Evolutionary conservation across 1,140 invertebrate genomes (phyloP).

Genomic region (Pomacea maculata): DNA sequence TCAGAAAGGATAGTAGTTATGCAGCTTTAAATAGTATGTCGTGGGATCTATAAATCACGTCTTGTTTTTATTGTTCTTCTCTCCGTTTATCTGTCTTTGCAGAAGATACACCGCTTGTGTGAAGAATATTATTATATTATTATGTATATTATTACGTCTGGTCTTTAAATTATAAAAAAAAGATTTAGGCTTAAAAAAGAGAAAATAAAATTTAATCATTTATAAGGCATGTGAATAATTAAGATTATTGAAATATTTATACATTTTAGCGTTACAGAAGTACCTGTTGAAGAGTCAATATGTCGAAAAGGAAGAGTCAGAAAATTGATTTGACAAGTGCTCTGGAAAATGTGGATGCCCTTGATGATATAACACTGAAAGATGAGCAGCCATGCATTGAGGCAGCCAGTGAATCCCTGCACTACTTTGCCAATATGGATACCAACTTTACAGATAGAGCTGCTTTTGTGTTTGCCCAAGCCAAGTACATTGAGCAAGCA

Average conservation of each 20-base stretch:
- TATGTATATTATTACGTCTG: not conserved
- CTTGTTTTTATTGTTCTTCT: not conserved
- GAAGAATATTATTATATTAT: not conserved
- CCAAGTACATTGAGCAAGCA: constrained; percentile 99
- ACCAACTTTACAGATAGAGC: constrained; percentile 78
- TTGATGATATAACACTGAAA: constrained; percentile 93
- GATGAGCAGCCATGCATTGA: constrained; percentile 99
- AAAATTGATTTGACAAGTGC: constrained; percentile 95
- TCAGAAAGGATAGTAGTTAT: not conserved
- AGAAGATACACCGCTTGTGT: not conserved
- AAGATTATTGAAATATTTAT: too few species aligned
- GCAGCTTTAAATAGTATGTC: not conserved
- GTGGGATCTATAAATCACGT: not conserved
- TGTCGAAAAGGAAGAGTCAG: constrained; percentile 57
- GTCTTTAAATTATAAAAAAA: not conserved
- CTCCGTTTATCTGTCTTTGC: not conserved
- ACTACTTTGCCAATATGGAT: constrained; percentile 90
- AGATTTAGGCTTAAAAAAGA: not conserved
- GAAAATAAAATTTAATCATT: not conserved
- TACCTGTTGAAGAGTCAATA: too few species aligned
- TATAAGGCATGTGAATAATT: not conserved
- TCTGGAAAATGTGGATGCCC: constrained; percentile 96
- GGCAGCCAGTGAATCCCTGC: constrained; percentile 93
- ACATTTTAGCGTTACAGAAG: too few species aligned
- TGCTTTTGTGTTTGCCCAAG: constrained; percentile 98